These are phyloP conservation scores for Ascidia mentula DNA, from an alignment of 23 tunicate species.

Conservation along the genomic window DNA sequence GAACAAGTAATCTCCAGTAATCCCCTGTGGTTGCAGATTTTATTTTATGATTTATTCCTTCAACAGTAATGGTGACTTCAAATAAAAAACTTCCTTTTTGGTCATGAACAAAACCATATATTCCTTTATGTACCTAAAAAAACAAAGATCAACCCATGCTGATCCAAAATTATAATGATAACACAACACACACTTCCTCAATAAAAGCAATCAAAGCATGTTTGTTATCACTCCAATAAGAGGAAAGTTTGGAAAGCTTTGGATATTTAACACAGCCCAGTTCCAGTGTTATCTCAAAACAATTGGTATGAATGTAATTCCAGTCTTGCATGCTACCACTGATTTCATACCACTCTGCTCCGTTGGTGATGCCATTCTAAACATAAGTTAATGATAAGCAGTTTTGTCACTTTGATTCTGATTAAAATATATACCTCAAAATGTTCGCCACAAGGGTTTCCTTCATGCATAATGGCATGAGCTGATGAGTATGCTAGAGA, in stretches of 20 bases:
- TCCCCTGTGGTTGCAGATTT: conserved; percentile 64
- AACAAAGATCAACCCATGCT: background rate
- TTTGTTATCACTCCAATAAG: conserved; percentile 74
- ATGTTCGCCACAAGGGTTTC: conserved; percentile 45
- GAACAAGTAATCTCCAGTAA: conserved; percentile 71
- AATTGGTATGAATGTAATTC: conserved; percentile 63
- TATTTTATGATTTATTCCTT: conserved; percentile 62
- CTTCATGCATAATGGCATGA: conserved; percentile 62
- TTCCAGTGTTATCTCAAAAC: conserved; percentile 67
- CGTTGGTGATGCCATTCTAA: conserved; percentile 69
- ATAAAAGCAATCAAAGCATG: conserved; percentile 63
- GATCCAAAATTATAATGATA: background rate
- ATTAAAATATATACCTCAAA: conserved; percentile 20
- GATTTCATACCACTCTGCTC: conserved; percentile 72
- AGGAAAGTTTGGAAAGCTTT: conserved; percentile 5
- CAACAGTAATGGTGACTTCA: conserved; percentile 49
- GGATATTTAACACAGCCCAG: conserved; percentile 71
- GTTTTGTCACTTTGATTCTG: background rate
- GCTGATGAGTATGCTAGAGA: conserved; percentile 66
- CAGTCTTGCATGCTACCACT: conserved; percentile 78
- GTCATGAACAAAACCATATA: conserved; percentile 68
- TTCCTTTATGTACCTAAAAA: conserved; percentile 61
- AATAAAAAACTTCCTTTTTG: conserved; percentile 20
- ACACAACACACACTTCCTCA: conserved; percentile 42
- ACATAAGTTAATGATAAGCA: background rate